Conservation (phyloP, 2,797 vertebrate species). For the Lutra lutra region DNA sequence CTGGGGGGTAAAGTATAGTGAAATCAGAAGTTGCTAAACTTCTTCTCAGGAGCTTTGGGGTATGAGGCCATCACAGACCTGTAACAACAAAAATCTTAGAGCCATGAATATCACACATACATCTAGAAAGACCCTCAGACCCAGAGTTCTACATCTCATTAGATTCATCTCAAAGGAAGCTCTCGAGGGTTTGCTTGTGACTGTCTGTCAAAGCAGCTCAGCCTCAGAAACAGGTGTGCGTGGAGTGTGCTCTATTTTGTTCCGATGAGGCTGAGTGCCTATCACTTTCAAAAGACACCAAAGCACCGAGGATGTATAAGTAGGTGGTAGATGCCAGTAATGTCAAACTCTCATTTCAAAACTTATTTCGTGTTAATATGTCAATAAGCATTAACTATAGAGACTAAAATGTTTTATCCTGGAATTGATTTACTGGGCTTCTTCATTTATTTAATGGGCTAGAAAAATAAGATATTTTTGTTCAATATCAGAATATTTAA, state of each 20-base stretch:
- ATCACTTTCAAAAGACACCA: not conserved
- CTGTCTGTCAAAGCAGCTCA: not conserved
- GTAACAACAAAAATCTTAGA: not conserved
- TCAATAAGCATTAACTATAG: not conserved
- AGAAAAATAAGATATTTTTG: not conserved
- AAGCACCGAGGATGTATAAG: not conserved
- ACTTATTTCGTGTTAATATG: not conserved
- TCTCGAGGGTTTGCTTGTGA: not conserved
- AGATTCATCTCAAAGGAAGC: not conserved
- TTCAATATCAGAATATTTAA: not conserved
- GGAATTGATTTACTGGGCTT: constrained; percentile 33
- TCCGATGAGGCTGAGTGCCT: not conserved
- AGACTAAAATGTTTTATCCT: constrained; percentile 27
- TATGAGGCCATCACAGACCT: not conserved
- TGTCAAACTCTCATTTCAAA: not conserved
- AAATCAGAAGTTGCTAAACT: constrained; percentile 13
- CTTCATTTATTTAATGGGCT: not conserved
- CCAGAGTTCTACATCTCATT: not conserved
- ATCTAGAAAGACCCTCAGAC: not conserved
- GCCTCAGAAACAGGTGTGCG: not conserved
- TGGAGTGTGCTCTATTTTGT: not conserved
- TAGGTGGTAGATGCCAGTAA: not conserved
- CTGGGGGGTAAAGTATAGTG: not conserved
- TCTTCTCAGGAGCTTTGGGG: not conserved
- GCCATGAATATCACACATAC: not conserved